Percentiles rank a stretch among this genome's conserved stretches.
phyloP scores from a whole-genome alignment of 2,888 invertebrate species.

The Aphidius colemani region DNA sequence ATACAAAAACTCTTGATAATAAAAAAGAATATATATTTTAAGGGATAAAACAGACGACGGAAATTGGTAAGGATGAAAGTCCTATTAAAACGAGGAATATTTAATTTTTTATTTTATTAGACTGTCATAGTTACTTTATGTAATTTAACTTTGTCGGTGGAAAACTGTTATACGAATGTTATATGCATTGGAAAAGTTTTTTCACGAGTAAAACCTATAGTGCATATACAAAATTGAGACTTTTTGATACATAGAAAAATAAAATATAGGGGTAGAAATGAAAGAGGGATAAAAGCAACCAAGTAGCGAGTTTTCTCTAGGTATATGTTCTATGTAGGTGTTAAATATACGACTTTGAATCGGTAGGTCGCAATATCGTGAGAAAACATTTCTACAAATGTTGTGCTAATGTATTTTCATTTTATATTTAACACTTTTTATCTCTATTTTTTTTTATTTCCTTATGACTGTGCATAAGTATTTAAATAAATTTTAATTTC shows the following conservation, averaged over 20 bases:
- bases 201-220: constrained; percentile 15
- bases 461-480: too few species aligned
- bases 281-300: background rate
- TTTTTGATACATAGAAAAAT: too few species aligned
- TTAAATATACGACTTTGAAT: constrained; percentile 20
- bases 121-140: constrained; percentile 28
- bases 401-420: constrained; percentile 14
- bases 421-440: too few species aligned
- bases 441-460: too few species aligned
- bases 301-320: background rate
- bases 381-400: constrained; percentile 5
- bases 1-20: too few species aligned
- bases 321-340: constrained; percentile 7
- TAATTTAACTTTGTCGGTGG: constrained; percentile 37
- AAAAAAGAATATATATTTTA: too few species aligned
- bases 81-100: too few species aligned
- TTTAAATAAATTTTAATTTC: too few species aligned
- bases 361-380: constrained; percentile 5
- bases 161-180: constrained; percentile 25
- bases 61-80: too few species aligned
- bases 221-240: too few species aligned
- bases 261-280: background rate
- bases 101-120: too few species aligned
- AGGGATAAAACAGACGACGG: too few species aligned
- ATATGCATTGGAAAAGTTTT: constrained; percentile 26